A percentile compares a stretch with the other conserved stretches of the same genome.
Evolutionary conservation across 2,888 invertebrate genomes (phyloP).

Genomic region (Mythimna vitellina): DNA sequence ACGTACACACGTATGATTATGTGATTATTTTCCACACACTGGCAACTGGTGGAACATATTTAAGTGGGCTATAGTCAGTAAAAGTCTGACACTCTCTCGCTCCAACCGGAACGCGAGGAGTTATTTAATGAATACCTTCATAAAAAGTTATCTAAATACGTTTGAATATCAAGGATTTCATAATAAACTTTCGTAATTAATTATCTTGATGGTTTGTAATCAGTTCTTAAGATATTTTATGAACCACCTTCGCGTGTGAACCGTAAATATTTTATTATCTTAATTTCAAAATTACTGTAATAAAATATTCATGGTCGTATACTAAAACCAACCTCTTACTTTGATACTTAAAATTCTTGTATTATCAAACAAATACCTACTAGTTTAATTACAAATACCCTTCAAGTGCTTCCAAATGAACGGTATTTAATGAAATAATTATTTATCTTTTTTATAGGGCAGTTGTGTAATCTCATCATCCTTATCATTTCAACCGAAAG

Average conservation of each 20-base stretch:
- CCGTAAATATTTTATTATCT: slow-evolving; percentile 39
- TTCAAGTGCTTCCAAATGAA: background rate
- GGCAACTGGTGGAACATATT: too few relatives aligned
- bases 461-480: too few relatives aligned
- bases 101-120: too few relatives aligned
- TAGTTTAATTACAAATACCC: slow-evolving; percentile 6
- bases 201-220: slow-evolving; percentile 30
- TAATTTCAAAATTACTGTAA: slow-evolving; percentile 29
- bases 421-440: background rate
- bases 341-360: slow-evolving; percentile 37
- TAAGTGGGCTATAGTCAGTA: too few relatives aligned
- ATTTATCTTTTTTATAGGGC: background rate
- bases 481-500: too few relatives aligned
- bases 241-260: slow-evolving; percentile 29
- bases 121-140: too few relatives aligned
- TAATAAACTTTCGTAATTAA: slow-evolving; percentile 22
- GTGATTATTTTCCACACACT: too few relatives aligned
- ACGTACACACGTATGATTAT: too few relatives aligned
- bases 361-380: slow-evolving; percentile 29
- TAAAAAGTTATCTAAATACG: background rate
- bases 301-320: slow-evolving; percentile 32
- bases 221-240: slow-evolving; percentile 40
- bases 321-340: slow-evolving; percentile 38
- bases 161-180: slow-evolving; percentile 8
- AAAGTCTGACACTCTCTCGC: too few relatives aligned